These are phyloP conservation scores for Malurus splendens DNA, from an alignment of 2,797 vertebrate genomes.

Conservation along the genomic window DNA sequence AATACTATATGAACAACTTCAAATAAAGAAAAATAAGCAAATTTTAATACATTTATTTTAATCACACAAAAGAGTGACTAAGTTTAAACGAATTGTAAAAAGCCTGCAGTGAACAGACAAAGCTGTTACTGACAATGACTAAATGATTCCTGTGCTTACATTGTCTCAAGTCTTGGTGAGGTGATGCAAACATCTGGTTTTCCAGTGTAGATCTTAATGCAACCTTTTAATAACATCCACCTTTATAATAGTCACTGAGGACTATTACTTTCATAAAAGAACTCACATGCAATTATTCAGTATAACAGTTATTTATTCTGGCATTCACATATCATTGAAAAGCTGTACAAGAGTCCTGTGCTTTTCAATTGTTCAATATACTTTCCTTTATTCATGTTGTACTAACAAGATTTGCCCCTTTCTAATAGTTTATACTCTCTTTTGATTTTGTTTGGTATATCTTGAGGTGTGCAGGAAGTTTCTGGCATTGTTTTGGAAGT, in stretches of 20 bases:
- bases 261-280: neutral
- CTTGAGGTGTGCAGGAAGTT: neutral
- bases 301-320: neutral
- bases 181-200: neutral
- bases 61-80: neutral
- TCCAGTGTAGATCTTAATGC: neutral
- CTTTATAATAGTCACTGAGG: neutral
- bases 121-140: neutral
- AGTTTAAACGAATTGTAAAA: neutral
- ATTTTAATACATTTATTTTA: neutral
- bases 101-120: neutral
- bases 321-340: neutral
- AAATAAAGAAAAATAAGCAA: neutral
- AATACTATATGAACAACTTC: neutral
- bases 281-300: neutral
- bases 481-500: neutral
- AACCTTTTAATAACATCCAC: slow-evolving; percentile 10
- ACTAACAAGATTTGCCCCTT: neutral
- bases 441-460: neutral
- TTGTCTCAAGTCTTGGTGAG: neutral
- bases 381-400: neutral
- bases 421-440: neutral
- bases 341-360: neutral
- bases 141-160: neutral
- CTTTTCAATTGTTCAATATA: neutral